phyloP scores from a whole-genome alignment of 2,888 invertebrate species.

The Trilocha varians region DNA sequence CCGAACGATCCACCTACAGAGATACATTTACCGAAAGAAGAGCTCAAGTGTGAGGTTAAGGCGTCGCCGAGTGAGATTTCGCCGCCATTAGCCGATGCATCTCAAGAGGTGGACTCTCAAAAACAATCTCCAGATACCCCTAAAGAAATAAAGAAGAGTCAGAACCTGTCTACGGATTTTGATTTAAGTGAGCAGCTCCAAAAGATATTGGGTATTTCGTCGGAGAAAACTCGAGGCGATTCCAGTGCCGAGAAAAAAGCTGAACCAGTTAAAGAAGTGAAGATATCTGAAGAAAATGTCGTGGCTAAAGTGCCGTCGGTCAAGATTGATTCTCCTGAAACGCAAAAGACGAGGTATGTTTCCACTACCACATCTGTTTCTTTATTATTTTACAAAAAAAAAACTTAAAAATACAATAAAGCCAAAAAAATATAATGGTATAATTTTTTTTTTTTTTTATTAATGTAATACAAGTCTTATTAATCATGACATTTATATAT shows the following conservation, averaged over 20 bases:
- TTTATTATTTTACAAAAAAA: not conserved
- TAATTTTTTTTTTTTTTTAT: too few relatives aligned
- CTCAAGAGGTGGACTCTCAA: conserved; percentile 45
- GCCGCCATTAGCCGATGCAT: conserved; percentile 47
- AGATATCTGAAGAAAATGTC: conserved; percentile 46
- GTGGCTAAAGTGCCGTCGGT: conserved; percentile 56
- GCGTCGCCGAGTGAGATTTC: conserved; percentile 64
- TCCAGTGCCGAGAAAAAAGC: conserved; percentile 43
- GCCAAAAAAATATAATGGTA: too few relatives aligned
- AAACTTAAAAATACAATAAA: too few relatives aligned
- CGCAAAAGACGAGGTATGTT: conserved; percentile 49
- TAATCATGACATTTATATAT: too few relatives aligned
- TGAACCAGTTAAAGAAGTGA: conserved; percentile 53
- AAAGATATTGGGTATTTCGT: conserved; percentile 63
- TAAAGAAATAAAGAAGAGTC: conserved; percentile 64
- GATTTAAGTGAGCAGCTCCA: conserved; percentile 66
- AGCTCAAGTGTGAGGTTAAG: conserved; percentile 43
- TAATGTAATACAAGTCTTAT: too few relatives aligned
- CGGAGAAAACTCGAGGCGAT: conserved; percentile 57
- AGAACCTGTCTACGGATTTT: conserved; percentile 65
- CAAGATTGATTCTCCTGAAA: conserved; percentile 66
- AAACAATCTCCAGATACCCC: conserved; percentile 62
- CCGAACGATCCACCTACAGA: conserved; percentile 64
- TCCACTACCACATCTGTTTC: too few relatives aligned
- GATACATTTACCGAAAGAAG: conserved; percentile 53